Conservation (phyloP, 1,140 invertebrate genomes). For the Druon quercuslanigerum region DNA sequence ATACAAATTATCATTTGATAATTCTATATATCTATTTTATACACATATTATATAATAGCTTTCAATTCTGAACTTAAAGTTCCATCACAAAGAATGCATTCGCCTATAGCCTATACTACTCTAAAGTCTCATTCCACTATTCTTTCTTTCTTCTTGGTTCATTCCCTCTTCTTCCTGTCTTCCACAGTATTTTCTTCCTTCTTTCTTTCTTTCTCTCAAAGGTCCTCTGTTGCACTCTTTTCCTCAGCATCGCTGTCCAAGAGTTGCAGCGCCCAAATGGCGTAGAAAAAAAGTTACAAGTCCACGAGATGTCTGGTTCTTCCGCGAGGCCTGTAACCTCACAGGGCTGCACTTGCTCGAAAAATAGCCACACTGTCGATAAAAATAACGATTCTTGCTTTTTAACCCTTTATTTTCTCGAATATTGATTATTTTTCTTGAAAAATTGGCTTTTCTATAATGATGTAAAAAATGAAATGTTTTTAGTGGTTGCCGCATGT, state of each 20-base stretch:
- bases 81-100: conserved; percentile 37
- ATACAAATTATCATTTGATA: too few relatives aligned
- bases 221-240: conserved; percentile 32
- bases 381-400: neutral
- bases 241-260: conserved; percentile 32
- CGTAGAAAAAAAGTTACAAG: conserved; percentile 39
- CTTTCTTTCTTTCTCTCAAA: conserved; percentile 15
- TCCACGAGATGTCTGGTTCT: conserved; percentile 39
- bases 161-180: conserved; percentile 26
- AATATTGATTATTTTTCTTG: neutral
- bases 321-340: conserved; percentile 44
- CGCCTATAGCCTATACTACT: conserved; percentile 8
- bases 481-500: too few relatives aligned
- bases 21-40: neutral
- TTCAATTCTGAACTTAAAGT: conserved; percentile 19
- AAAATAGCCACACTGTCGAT: neutral
- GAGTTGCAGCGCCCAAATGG: neutral
- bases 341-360: conserved; percentile 7
- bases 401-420: neutral
- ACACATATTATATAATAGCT: conserved; percentile 37
- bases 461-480: too few relatives aligned
- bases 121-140: conserved; percentile 19
- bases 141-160: conserved; percentile 1
- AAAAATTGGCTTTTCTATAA: too few relatives aligned
- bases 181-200: conserved; percentile 8